Conservation (phyloP, 2,888 invertebrate genomes). For the Drosophila stalkeri region DNA sequence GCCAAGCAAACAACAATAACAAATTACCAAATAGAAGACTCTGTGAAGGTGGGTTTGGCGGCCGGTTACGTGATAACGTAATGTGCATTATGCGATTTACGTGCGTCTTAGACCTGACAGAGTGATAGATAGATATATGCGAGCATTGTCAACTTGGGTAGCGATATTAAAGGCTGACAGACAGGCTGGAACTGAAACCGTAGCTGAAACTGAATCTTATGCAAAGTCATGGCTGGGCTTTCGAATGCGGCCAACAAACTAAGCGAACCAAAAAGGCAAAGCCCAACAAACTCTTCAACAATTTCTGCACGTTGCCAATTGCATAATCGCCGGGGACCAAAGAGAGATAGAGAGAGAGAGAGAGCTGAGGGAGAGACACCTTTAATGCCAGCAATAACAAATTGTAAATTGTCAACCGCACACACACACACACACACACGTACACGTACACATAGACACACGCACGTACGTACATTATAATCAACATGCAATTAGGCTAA, state of each 20-base stretch:
- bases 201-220: constrained; percentile 68
- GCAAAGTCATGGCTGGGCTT: constrained; percentile 77
- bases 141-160: constrained; percentile 58
- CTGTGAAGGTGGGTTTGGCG: not conserved
- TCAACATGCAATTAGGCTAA: constrained; percentile 78
- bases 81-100: constrained; percentile 74
- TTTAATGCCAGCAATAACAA: constrained; percentile 67
- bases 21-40: constrained; percentile 47
- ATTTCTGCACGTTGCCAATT: constrained; percentile 78
- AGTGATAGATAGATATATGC: constrained; percentile 23
- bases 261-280: constrained; percentile 51
- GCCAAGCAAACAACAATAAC: constrained; percentile 28
- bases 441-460: constrained; percentile 11
- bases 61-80: constrained; percentile 62
- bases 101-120: constrained; percentile 52
- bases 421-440: constrained; percentile 28
- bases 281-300: constrained; percentile 56
- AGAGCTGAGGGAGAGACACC: constrained; percentile 57
- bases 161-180: constrained; percentile 31
- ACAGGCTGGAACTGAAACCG: constrained; percentile 19
- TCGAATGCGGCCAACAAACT: constrained; percentile 57
- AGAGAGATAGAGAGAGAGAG: not conserved
- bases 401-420: constrained; percentile 76
- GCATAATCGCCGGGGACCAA: constrained; percentile 56
- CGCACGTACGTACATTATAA: constrained; percentile 41